Conservation (phyloP, 1,140 invertebrate genomes). For the Spodoptera litura region DNA sequence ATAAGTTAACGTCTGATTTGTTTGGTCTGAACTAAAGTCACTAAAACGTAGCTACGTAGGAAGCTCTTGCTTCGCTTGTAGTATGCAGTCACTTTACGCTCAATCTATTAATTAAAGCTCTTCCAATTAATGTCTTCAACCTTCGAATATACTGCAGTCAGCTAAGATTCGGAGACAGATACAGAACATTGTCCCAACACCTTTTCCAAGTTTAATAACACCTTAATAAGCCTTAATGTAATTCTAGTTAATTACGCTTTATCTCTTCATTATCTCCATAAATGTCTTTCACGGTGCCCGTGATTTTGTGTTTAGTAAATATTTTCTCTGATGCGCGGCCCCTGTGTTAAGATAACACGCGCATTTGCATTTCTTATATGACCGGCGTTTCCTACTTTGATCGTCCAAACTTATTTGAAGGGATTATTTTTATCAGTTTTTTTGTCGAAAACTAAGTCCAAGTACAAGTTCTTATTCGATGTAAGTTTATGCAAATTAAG, state of each 20-base stretch:
- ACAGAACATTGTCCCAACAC: conserved; percentile 31
- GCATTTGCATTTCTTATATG: conserved; percentile 59
- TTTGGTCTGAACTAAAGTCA: no score
- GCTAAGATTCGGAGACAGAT: conserved; percentile 24
- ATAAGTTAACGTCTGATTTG: no score
- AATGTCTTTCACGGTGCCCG: conserved; percentile 63
- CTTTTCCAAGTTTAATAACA: conserved; percentile 44
- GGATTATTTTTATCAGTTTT: conserved; percentile 15
- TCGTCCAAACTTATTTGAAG: neutral
- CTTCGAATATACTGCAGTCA: neutral
- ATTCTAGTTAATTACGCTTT: conserved; percentile 74
- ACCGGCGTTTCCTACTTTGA: conserved; percentile 45
- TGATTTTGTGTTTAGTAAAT: conserved; percentile 78
- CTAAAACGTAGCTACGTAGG: no score
- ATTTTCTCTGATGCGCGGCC: conserved; percentile 75
- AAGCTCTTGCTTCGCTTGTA: neutral
- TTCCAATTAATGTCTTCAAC: conserved; percentile 9
- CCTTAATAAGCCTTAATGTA: conserved; percentile 55
- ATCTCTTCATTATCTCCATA: conserved; percentile 72
- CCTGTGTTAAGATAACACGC: conserved; percentile 59
- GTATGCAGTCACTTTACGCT: neutral
- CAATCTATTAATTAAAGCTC: conserved; percentile 38
- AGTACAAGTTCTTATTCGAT: neutral
- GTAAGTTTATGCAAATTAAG: neutral
- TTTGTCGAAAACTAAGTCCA: neutral